Evolutionary conservation across 2,888 invertebrate genomes (phyloP).

Genomic region (Yponomeuta plumbellus): DNA sequence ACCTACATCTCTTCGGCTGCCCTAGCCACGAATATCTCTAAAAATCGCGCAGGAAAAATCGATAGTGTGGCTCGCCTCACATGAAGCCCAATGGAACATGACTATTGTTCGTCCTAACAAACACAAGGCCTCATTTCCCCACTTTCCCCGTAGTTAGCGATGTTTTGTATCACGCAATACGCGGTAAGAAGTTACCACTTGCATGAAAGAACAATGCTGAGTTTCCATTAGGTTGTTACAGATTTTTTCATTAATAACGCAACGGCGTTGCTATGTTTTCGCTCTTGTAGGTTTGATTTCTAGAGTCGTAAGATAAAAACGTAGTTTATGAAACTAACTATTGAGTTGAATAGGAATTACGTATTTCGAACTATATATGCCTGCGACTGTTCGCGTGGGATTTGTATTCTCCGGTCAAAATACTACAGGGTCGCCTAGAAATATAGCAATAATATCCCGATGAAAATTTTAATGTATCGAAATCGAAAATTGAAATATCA

Average conservation of each 20-base stretch:
- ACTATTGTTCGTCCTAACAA: conserved; percentile 38
- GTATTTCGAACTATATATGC: too few relatives aligned
- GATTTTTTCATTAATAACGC: neutral
- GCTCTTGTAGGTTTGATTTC: neutral
- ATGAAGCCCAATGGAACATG: conserved; percentile 19
- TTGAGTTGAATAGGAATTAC: too few relatives aligned
- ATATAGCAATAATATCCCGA: too few relatives aligned
- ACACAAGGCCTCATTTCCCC: conserved; percentile 37
- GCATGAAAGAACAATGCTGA: neutral
- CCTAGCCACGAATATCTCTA: neutral
- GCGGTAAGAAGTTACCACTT: conserved; percentile 19
- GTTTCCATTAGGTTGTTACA: neutral
- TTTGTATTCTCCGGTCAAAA: too few relatives aligned
- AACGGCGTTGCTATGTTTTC: neutral
- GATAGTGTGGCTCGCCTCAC: neutral
- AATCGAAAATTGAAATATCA: too few relatives aligned
- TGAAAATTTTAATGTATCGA: too few relatives aligned
- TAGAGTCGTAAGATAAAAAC: too few relatives aligned
- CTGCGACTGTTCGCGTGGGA: too few relatives aligned
- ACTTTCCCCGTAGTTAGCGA: conserved; percentile 42
- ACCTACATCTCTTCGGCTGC: too few relatives aligned
- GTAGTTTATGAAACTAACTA: too few relatives aligned
- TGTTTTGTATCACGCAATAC: conserved; percentile 38
- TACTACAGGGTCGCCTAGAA: too few relatives aligned
- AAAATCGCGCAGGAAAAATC: neutral